Evolutionary conservation across 2,888 invertebrate species (phyloP).

Genomic region (Tromatobia lineatoria): DNA sequence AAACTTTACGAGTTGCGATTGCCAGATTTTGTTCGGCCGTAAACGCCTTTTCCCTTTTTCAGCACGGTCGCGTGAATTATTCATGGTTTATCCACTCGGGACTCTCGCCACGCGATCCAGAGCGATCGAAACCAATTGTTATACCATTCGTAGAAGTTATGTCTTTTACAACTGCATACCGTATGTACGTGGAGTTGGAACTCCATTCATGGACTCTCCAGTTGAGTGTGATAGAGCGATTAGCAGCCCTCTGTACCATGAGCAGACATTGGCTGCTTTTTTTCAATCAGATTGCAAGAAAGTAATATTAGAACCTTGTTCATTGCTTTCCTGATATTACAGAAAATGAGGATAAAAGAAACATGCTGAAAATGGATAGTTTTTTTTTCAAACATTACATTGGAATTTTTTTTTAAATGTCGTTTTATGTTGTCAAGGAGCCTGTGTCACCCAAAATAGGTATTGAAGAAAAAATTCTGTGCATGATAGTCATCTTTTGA

Average conservation of each 20-base stretch:
- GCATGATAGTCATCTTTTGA: no score
- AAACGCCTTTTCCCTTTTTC: constrained; percentile 34
- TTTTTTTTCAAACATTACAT: no score
- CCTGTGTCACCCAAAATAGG: no score
- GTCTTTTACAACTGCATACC: constrained; percentile 38
- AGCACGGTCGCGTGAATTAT: constrained; percentile 36
- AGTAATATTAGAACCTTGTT: background rate
- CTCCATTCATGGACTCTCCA: constrained; percentile 31
- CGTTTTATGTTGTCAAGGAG: no score
- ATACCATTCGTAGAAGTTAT: constrained; percentile 31
- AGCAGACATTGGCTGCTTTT: background rate
- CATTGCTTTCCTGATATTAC: background rate
- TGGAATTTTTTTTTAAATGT: no score
- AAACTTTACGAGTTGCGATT: constrained; percentile 43
- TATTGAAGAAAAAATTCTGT: no score
- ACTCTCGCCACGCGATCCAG: constrained; percentile 23
- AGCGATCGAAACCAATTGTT: constrained; percentile 43
- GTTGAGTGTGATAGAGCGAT: constrained; percentile 34
- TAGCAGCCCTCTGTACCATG: background rate
- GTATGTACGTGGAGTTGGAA: background rate
- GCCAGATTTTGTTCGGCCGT: constrained; percentile 18
- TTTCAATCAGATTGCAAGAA: background rate
- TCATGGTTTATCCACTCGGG: constrained; percentile 27
- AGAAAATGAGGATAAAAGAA: no score
- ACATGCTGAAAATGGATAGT: no score